Percentiles rank a stretch among this genome's conserved stretches.
Conservation (phyloP, 2,113 vertebrate species). For the Stegastes partitus region DNA sequence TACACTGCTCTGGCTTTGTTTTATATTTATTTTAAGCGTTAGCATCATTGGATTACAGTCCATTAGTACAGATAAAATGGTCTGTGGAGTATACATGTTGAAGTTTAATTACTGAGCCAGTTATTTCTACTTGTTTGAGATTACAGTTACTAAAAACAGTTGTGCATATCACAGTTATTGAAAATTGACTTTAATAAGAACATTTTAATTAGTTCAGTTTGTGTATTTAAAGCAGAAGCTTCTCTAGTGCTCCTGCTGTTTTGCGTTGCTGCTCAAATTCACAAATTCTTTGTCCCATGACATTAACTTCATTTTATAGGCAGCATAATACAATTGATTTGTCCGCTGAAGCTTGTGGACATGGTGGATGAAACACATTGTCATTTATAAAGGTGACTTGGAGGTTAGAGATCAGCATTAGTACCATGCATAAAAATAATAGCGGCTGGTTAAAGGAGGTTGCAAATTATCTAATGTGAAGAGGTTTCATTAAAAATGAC, state of each 20-base stretch:
- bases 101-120: slow-evolving; percentile 22
- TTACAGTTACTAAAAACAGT: slow-evolving; percentile 7
- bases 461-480: neutral
- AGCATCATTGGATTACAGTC: slow-evolving; percentile 36
- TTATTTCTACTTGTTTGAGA: slow-evolving; percentile 9
- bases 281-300: neutral
- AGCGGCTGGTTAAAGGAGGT: slow-evolving; percentile 14
- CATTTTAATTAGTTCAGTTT: slow-evolving; percentile 15
- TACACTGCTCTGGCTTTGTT: slow-evolving; percentile 27
- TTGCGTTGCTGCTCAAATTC: slow-evolving; percentile 11
- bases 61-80: slow-evolving; percentile 40
- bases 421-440: slow-evolving; percentile 1
- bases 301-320: slow-evolving; percentile 45
- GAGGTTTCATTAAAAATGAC: slow-evolving; percentile 8
- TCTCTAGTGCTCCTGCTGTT: slow-evolving; percentile 22
- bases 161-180: neutral
- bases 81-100: slow-evolving; percentile 12
- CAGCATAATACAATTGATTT: slow-evolving; percentile 29
- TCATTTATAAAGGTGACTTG: slow-evolving; percentile 46
- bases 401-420: slow-evolving; percentile 44
- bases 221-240: slow-evolving; percentile 11
- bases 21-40: slow-evolving; percentile 23
- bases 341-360: slow-evolving; percentile 33
- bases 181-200: slow-evolving; percentile 21
- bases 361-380: slow-evolving; percentile 43